Percentiles rank a stretch among this genome's conserved stretches.
phyloP scores from a whole-genome alignment of 2,797 vertebrate species.

The Mus spretus region DNA sequence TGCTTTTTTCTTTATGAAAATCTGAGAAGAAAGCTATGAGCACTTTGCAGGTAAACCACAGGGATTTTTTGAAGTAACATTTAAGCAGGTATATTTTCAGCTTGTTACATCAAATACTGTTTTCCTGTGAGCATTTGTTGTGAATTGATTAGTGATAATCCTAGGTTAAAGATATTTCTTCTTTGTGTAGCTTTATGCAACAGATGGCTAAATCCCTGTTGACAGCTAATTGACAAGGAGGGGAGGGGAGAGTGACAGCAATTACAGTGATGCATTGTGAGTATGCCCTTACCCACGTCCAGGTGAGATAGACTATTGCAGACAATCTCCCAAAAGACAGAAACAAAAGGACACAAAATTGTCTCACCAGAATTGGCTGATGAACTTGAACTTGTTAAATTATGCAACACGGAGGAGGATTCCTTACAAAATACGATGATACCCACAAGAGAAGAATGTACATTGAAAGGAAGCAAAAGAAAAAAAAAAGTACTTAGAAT shows the following conservation, averaged over 20 bases:
- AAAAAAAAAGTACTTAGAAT: neutral
- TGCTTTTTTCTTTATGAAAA: neutral
- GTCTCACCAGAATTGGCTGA: neutral
- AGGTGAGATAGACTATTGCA: neutral
- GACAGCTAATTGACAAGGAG: neutral
- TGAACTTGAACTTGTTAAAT: neutral
- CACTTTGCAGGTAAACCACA: neutral
- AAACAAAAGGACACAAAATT: neutral
- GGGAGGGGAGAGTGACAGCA: neutral
- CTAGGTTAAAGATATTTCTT: neutral
- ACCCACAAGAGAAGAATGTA: neutral
- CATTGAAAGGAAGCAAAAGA: neutral
- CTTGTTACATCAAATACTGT: neutral
- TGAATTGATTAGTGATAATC: neutral
- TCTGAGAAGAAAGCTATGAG: neutral
- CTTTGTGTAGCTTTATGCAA: neutral
- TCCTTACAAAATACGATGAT: neutral
- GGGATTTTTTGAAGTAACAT: neutral
- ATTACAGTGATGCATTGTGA: neutral
- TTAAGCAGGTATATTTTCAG: conserved; percentile 20
- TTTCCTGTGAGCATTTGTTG: neutral
- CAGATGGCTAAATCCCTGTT: neutral
- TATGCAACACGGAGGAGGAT: rapidly evolving
- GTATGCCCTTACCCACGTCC: too few species aligned
- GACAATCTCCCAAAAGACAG: neutral